Evolutionary conservation across 2,888 invertebrate species (phyloP).

Genomic region (Ormyrus labotus): DNA sequence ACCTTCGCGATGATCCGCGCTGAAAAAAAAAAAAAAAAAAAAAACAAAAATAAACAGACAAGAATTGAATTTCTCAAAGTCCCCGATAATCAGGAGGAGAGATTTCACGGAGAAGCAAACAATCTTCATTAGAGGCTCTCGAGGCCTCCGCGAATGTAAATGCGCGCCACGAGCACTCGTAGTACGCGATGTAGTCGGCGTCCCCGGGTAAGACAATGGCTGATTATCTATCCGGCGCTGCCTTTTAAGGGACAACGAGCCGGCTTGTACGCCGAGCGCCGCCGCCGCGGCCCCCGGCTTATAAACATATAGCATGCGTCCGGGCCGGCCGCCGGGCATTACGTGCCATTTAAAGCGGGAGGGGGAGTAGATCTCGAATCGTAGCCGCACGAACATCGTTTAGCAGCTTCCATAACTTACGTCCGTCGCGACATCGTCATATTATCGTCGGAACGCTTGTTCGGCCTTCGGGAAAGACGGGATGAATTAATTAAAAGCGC

Average conservation of each 20-base stretch:
- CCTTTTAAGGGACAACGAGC: slow-evolving; percentile 62
- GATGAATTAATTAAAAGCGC: slow-evolving; percentile 40
- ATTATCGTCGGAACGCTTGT: slow-evolving; percentile 16
- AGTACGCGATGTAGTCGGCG: slow-evolving; percentile 59
- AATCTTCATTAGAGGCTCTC: slow-evolving; percentile 39
- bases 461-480: slow-evolving; percentile 7
- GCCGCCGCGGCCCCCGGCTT: neutral
- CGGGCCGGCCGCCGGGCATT: neutral
- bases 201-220: slow-evolving; percentile 70
- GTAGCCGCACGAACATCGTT: neutral
- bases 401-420: slow-evolving; percentile 37
- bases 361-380: slow-evolving; percentile 15
- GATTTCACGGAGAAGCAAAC: slow-evolving; percentile 7
- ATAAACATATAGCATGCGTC: neutral
- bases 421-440: slow-evolving; percentile 29
- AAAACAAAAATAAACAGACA: too few relatives aligned
- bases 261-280: neutral
- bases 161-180: slow-evolving; percentile 55
- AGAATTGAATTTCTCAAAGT: too few relatives aligned
- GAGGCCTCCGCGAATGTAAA: slow-evolving; percentile 58
- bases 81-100: neutral
- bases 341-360: slow-evolving; percentile 19
- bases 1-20: neutral
- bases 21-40: neutral
- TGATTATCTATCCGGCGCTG: slow-evolving; percentile 68